Base-by-base conservation (phyloP, 2,113 vertebrate species). In the Talpa occidentalis region DNA sequence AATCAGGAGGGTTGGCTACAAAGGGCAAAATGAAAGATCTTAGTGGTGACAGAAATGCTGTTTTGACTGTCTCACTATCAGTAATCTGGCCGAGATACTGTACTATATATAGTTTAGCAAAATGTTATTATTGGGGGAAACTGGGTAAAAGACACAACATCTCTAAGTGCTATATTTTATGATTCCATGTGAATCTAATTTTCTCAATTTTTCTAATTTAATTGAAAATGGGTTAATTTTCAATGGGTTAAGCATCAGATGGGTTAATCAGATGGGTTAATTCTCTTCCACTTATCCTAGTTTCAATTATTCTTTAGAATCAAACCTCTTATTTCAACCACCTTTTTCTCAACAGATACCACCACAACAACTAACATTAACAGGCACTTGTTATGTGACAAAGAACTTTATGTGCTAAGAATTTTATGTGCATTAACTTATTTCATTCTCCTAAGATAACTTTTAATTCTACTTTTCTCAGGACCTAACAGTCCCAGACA, bases 191-290 rank as follows among this genome's bases (percentile, higher is more conserved):
- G 5, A 80, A 88, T 76, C 10, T 3, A 83, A 37, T 95, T 73
- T 88, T 40, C 19, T 95, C 35, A 83, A 93, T 92, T 44, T 44
- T 44, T 44, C 73, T 80, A 60, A 62, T 70, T 93, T 47, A 77
- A 67, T 74, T 83, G 72, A 77, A 60, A 49, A 52, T n/a, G n/a
- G n/a, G n/a, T n/a, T n/a, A n/a, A n/a, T n/a, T n/a, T n/a, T n/a
- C n/a, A n/a, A n/a, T n/a, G n/a, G n/a, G n/a, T n/a, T n/a, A n/a
- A n/a, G n/a, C n/a, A n/a, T n/a, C n/a, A n/a, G n/a, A n/a, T n/a
- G n/a, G n/a, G n/a, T n/a, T n/a, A n/a, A 49, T 93, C 37, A 73
- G 9, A 24, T 69, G 32, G 52, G n/a, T 73, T 26, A n/a, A 47
- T 54, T 74, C 19, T 88, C 59, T 24, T 81, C 87, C 37, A 22